Evolutionary conservation across 2,888 invertebrate species (phyloP).

Genomic region (Drosophila tripunctata): DNA sequence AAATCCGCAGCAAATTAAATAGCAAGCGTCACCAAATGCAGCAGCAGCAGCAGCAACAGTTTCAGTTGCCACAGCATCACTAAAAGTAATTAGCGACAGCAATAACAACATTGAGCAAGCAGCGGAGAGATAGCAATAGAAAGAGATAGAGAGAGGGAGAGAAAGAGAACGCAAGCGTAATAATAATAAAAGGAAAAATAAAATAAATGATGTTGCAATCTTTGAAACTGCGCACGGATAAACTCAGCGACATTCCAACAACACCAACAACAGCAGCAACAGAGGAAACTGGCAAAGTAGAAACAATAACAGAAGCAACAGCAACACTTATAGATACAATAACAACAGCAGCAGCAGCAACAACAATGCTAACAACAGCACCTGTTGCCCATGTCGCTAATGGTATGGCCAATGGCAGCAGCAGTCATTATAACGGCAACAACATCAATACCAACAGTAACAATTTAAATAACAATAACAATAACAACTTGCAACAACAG

Average conservation of each 20-base stretch:
- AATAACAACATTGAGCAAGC: slow-evolving; percentile 19
- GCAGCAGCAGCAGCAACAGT: slow-evolving; percentile 40
- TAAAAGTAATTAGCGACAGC: slow-evolving; percentile 72
- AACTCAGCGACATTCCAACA: slow-evolving; percentile 77
- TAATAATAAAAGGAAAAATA: slow-evolving; percentile 58
- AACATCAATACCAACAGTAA: slow-evolving; percentile 67
- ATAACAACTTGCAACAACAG: slow-evolving; percentile 55
- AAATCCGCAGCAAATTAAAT: slow-evolving; percentile 71
- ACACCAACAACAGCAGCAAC: slow-evolving; percentile 43
- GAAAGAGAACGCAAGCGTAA: slow-evolving; percentile 16
- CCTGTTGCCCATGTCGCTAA: slow-evolving; percentile 77
- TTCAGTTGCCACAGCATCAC: slow-evolving; percentile 45
- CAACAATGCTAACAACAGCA: slow-evolving; percentile 75
- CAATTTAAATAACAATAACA: slow-evolving; percentile 79
- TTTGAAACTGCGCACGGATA: slow-evolving; percentile 81
- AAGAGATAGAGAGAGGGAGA: not conserved
- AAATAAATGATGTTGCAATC: slow-evolving; percentile 83
- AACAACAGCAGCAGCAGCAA: slow-evolving; percentile 32
- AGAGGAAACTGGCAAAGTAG: slow-evolving; percentile 22
- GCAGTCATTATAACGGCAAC: slow-evolving; percentile 55
- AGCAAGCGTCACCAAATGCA: slow-evolving; percentile 67
- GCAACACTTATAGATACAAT: slow-evolving; percentile 40
- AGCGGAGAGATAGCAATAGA: not conserved
- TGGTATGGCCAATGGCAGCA: slow-evolving; percentile 67
- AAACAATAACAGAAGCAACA: slow-evolving; percentile 38